Evolutionary conservation across 2,888 invertebrate species (phyloP).

Genomic region (Petrolisthes manimaculis): DNA sequence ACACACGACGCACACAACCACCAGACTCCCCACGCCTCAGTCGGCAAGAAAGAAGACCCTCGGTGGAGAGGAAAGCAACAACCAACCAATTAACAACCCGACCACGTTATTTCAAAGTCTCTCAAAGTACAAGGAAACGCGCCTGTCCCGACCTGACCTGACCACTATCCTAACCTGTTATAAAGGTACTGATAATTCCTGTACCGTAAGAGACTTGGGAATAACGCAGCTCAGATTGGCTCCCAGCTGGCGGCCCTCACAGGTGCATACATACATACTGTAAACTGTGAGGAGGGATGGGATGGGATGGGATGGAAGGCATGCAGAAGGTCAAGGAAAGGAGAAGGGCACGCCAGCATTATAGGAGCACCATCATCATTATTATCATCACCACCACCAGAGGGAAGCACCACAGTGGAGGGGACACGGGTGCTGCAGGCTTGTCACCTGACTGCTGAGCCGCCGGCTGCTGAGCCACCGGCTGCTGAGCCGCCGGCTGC

Average conservation of each 20-base stretch:
- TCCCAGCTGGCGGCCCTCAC: neutral
- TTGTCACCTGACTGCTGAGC: conserved; percentile 48
- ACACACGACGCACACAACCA: conserved; percentile 24
- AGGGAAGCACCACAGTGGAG: conserved; percentile 25
- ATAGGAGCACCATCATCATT: conserved; percentile 31
- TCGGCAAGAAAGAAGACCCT: conserved; percentile 12
- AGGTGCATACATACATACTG: neutral
- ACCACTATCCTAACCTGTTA: too few species aligned
- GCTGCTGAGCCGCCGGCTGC: conserved; percentile 28
- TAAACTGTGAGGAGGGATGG: neutral
- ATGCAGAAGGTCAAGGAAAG: conserved; percentile 11
- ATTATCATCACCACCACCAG: conserved; percentile 4
- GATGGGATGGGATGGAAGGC: neutral
- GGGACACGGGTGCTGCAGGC: conserved; percentile 23
- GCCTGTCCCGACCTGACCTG: too few species aligned
- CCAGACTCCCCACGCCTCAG: conserved; percentile 32
- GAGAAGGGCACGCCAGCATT: conserved; percentile 41
- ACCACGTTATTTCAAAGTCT: neutral
- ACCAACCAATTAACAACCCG: neutral
- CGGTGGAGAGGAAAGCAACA: conserved; percentile 22
- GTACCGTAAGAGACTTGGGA: too few species aligned
- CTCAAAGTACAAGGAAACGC: too few species aligned
- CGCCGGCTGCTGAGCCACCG: conserved; percentile 14
- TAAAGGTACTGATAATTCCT: too few species aligned
- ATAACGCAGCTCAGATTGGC: neutral